A percentile compares a stretch with the other conserved stretches of the same genome.
Evolutionary conservation across 2,888 invertebrate species (phyloP).

Genomic region (Cremastinae sp.): DNA sequence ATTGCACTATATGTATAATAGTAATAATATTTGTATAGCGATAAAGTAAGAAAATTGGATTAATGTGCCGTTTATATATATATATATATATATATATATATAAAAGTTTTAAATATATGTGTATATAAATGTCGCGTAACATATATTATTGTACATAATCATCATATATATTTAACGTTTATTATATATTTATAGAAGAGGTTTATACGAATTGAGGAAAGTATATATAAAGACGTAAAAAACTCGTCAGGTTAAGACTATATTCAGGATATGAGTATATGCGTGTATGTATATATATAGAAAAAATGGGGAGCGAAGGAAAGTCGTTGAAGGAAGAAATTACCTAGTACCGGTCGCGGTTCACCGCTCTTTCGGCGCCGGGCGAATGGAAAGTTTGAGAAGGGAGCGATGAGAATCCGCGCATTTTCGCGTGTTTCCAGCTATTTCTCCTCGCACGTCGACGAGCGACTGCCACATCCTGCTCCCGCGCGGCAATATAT

Average conservation of each 20-base stretch:
- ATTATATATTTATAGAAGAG: too few species aligned
- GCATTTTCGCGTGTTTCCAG: conserved; percentile 30
- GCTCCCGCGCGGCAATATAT: conserved; percentile 43
- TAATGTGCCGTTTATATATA: too few species aligned
- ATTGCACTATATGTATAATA: too few species aligned
- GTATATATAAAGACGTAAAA: neutral
- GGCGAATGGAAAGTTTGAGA: conserved; percentile 57
- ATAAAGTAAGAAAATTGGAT: too few species aligned
- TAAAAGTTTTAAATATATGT: too few species aligned
- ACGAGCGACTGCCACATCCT: conserved; percentile 4
- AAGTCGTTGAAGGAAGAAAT: conserved; percentile 51
- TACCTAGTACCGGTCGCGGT: conserved; percentile 47
- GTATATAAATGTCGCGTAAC: too few species aligned
- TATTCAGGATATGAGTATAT: conserved; percentile 9
- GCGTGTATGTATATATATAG: conserved; percentile 24
- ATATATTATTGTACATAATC: too few species aligned
- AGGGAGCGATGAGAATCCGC: conserved; percentile 42
- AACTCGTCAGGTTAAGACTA: neutral
- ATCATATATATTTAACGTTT: too few species aligned
- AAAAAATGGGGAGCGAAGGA: conserved; percentile 37
- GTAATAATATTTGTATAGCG: too few species aligned
- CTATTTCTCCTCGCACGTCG: conserved; percentile 27
- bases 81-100: too few species aligned
- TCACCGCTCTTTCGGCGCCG: conserved; percentile 52
- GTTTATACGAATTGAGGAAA: too few species aligned